Evolutionary conservation across 2,888 invertebrate genomes (phyloP), one percentile per base, ranked within the genome.

Genomic region (Lumbricus terrestris): DNA sequence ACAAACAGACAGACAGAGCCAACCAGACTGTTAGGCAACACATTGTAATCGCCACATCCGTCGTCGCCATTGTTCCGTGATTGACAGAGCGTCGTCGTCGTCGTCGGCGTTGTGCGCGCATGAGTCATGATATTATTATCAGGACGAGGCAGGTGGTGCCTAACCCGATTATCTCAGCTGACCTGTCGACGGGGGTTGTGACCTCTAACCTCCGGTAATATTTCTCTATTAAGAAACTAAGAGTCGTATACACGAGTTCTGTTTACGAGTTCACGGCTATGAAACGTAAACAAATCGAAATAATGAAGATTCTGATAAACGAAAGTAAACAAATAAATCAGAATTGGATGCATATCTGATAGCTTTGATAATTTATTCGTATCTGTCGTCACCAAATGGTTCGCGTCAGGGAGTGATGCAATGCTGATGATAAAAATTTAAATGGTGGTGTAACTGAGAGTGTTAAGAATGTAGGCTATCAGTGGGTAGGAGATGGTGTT

Each of bases 81-180:
- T 69, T 29, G 69, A 11, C 69, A 69, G 69, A n/a, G n/a, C n/a
- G n/a, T n/a, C n/a, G n/a, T n/a, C n/a, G n/a, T n/a, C n/a, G n/a
- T n/a, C 29, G 69, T 29, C n/a, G 69, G 29, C 29, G n/a, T n/a
- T 11, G 29, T 6, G n/a, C n/a, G 69, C 69, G 69, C n/a, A n/a
- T 69, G 69, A 69, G 69, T 69, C 69, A 69, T 69, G n/a, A n/a
- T n/a, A n/a, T n/a, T n/a, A n/a, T n/a, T n/a, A 69, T 69, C 69
- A n/a, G 69, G 29, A n/a, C 69, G 69, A 69, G 69, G 69, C 69
- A 69, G 69, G 69, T 69, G 69, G 69, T 69, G 69, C n/a, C 69
- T 69, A 69, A 69, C 29, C n/a, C 29, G 69, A 69, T 69, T 69
- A 69, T 69, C n/a, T 69, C 13, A n/a, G 69, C 29, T 69, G 69